A percentile compares a stretch with the other conserved stretches of the same genome.
These are phyloP conservation scores for Drosophila setosimentum DNA, from an alignment of 2,888 invertebrate genomes.

Conservation along the genomic window DNA sequence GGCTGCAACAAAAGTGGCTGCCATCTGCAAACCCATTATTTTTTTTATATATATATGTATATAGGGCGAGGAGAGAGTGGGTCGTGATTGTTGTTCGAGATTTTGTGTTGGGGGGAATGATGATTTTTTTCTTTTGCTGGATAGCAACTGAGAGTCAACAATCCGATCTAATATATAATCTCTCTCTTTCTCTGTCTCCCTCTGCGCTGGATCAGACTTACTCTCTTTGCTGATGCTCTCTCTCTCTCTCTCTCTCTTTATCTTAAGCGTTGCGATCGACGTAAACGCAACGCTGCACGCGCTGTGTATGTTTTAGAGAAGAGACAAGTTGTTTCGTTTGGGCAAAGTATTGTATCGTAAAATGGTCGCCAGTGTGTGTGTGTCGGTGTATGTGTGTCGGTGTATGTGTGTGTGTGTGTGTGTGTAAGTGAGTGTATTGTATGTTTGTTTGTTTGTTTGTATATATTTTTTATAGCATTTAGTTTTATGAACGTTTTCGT, in stretches of 20 bases:
- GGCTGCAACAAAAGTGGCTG: conserved; percentile 84
- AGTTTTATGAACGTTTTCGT: conserved; percentile 45
- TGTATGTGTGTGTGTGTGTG: not conserved
- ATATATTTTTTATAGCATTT: conserved; percentile 37
- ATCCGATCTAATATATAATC: conserved; percentile 20
- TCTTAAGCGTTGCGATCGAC: conserved; percentile 32
- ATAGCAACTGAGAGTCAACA: conserved; percentile 39
- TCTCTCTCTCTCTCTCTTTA: not conserved
- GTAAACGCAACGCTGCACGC: conserved; percentile 29
- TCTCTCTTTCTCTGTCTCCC: not conserved
- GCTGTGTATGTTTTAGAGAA: conserved; percentile 31
- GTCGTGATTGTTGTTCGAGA: conserved; percentile 6
- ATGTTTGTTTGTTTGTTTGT: conserved; percentile 14
- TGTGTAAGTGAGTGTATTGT: conserved; percentile 5
- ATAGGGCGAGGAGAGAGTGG: conserved; percentile 21
- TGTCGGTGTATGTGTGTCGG: not conserved
- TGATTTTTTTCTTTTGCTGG: not conserved
- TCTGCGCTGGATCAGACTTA: conserved; percentile 74
- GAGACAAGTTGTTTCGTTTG: conserved; percentile 4
- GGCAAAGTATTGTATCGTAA: conserved; percentile 11
- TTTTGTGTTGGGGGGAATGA: conserved; percentile 2
- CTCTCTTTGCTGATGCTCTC: conserved; percentile 62
- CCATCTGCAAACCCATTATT: conserved; percentile 86
- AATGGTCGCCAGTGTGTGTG: not conserved
- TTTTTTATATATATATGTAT: conserved; percentile 65